Percentiles rank a stretch among this genome's conserved stretches.
Evolutionary conservation across 2,888 invertebrate species (phyloP).

Genomic region (Napeogenes sylphis): DNA sequence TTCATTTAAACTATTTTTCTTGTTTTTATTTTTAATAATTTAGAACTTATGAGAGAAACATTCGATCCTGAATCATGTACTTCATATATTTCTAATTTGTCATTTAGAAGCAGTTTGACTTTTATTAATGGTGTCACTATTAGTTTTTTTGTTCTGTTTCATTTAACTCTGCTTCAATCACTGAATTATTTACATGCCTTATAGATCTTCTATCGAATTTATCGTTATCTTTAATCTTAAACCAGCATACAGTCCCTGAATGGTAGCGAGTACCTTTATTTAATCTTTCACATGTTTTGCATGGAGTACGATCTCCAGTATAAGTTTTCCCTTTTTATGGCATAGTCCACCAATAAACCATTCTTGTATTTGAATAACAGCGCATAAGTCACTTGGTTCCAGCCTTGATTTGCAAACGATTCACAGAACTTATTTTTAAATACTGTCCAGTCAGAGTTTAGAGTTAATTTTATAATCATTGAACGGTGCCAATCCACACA

Average conservation of each 20-base stretch:
- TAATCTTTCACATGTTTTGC: too few relatives aligned
- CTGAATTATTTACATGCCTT: too few relatives aligned
- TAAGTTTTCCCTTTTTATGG: background rate
- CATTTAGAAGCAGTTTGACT: too few relatives aligned
- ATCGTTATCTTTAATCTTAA: too few relatives aligned
- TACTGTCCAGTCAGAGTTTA: constrained; percentile 22
- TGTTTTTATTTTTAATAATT: constrained; percentile 24
- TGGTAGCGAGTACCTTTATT: too few relatives aligned
- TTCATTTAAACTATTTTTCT: background rate
- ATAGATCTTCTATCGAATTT: too few relatives aligned
- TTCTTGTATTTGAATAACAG: constrained; percentile 4
- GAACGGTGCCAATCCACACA: constrained; percentile 25
- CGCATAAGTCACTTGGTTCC: constrained; percentile 25
- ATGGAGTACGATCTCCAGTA: constrained; percentile 28
- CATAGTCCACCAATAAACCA: background rate
- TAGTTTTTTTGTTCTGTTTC: too few relatives aligned
- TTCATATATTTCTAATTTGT: too few relatives aligned
- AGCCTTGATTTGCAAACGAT: constrained; percentile 35
- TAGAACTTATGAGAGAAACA: constrained; percentile 36
- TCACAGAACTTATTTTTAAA: constrained; percentile 36
- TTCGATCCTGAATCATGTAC: too few relatives aligned
- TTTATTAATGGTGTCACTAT: too few relatives aligned
- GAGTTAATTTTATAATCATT: constrained; percentile 27
- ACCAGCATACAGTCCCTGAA: too few relatives aligned
- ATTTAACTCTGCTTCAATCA: too few relatives aligned